Conservation (phyloP, 2,888 invertebrate genomes). For the Schizotus pectinicornis region DNA sequence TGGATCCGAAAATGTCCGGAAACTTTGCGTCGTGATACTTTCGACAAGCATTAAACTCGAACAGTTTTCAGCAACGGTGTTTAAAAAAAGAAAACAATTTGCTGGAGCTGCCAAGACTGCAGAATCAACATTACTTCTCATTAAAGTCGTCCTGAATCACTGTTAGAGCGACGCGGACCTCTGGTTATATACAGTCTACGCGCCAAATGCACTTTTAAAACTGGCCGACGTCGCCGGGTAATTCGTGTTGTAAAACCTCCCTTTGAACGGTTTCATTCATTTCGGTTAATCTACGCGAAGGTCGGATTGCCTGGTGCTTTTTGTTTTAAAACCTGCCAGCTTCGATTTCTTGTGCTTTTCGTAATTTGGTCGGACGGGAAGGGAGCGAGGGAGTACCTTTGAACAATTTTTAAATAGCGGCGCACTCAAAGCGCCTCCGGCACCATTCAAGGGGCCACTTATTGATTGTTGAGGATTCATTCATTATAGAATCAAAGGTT, state of each 20-base stretch:
- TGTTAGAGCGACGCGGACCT: conserved; percentile 4
- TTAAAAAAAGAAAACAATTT: not conserved
- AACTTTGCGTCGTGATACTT: conserved; percentile 9
- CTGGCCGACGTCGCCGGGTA: not conserved
- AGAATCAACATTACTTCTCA: conserved; percentile 19
- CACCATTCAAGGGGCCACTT: too few relatives aligned
- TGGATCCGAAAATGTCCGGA: conserved; percentile 21
- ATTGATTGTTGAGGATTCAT: too few relatives aligned
- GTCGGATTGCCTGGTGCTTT: too few relatives aligned
- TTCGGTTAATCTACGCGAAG: not conserved
- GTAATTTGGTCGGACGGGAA: too few relatives aligned
- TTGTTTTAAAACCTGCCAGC: too few relatives aligned
- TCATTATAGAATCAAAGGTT: too few relatives aligned
- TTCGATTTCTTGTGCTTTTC: too few relatives aligned
- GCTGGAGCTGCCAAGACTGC: not conserved
- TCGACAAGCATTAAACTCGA: conserved; percentile 1
- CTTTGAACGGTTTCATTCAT: conserved; percentile 5
- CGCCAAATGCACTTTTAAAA: conserved; percentile 19
- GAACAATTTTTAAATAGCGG: too few relatives aligned
- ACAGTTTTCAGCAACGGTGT: conserved; percentile 7
- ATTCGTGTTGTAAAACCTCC: conserved; percentile 4
- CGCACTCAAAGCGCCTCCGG: too few relatives aligned
- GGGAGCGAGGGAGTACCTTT: too few relatives aligned
- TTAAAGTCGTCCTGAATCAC: conserved; percentile 21
- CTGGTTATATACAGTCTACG: conserved; percentile 1